Percentiles rank a stretch among this genome's conserved stretches.
Evolutionary conservation across 2,113 vertebrate species (phyloP).

Genomic region (Mobula hypostoma): DNA sequence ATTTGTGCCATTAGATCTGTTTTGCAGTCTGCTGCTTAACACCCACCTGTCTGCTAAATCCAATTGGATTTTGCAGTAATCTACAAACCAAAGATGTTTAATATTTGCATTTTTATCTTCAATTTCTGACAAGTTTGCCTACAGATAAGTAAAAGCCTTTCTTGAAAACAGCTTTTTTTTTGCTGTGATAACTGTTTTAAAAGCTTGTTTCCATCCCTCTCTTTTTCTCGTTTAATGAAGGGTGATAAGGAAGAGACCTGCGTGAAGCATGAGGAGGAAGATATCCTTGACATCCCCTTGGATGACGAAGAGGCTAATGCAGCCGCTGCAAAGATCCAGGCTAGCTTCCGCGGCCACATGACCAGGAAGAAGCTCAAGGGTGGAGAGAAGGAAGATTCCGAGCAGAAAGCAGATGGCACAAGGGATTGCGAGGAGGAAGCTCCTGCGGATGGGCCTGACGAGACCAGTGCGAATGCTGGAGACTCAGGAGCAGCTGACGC

Average conservation of each 20-base stretch:
- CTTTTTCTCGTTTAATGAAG: neutral
- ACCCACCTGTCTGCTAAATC: slow-evolving; percentile 9
- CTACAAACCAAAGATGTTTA: slow-evolving; percentile 18
- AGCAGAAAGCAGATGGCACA: slow-evolving; percentile 53
- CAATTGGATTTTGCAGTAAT: slow-evolving; percentile 19
- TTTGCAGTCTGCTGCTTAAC: slow-evolving; percentile 7
- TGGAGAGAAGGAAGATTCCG: slow-evolving; percentile 52
- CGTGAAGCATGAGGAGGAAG: slow-evolving; percentile 82
- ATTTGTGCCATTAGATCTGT: neutral
- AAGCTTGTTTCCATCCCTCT: neutral
- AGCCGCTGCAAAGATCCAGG: slow-evolving; percentile 94
- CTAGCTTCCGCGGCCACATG: slow-evolving; percentile 96
- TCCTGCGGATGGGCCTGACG: slow-evolving; percentile 62
- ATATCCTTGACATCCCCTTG: slow-evolving; percentile 93
- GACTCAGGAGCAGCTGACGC: slow-evolving; percentile 56
- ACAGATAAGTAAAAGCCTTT: neutral
- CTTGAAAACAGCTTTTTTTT: neutral
- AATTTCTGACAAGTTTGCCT: slow-evolving; percentile 5
- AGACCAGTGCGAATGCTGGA: slow-evolving; percentile 62
- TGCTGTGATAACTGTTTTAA: neutral
- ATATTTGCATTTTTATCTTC: neutral
- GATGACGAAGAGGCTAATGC: slow-evolving; percentile 92
- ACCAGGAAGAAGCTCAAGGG: slow-evolving; percentile 98
- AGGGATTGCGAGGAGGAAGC: slow-evolving; percentile 67
- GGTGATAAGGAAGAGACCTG: slow-evolving; percentile 72